Conservation (phyloP, 1,140 invertebrate genomes). For the Drosophila sproati region DNA sequence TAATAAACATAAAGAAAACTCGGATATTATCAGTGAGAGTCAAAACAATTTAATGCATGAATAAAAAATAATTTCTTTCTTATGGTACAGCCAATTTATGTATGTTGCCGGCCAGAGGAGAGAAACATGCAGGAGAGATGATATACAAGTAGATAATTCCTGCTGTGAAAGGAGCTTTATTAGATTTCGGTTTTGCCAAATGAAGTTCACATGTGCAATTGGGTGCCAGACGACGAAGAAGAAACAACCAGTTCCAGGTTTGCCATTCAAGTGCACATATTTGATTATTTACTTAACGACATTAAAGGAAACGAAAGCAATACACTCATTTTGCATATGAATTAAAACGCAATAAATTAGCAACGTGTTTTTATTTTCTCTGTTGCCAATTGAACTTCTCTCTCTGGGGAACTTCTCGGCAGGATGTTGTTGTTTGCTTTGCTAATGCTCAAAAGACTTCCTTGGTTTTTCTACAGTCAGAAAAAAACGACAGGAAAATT, state of each 20-base stretch:
- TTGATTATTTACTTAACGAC: conserved; percentile 72
- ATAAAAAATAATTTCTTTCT: conserved; percentile 75
- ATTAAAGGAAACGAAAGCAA: conserved; percentile 60
- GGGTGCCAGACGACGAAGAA: conserved; percentile 32
- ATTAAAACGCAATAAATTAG: conserved; percentile 83
- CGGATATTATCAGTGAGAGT: conserved; percentile 70
- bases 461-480: background rate
- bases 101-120: background rate
- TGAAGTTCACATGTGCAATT: conserved; percentile 50
- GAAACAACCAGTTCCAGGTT: conserved; percentile 4
- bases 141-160: conserved; percentile 23
- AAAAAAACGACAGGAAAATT: too few relatives aligned
- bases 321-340: conserved; percentile 73
- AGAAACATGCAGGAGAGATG: conserved; percentile 12
- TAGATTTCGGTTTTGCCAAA: conserved; percentile 50
- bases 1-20: conserved; percentile 75
- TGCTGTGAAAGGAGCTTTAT: conserved; percentile 66
- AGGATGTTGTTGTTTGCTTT: conserved; percentile 18
- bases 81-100: conserved; percentile 15
- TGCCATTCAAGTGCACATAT: conserved; percentile 60
- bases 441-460: conserved; percentile 10
- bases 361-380: conserved; percentile 44
- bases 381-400: conserved; percentile 46
- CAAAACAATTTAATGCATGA: conserved; percentile 83
- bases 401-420: background rate